phyloP scores from a whole-genome alignment of 2,888 invertebrate genomes.

The Eutolmus rufibarbis region DNA sequence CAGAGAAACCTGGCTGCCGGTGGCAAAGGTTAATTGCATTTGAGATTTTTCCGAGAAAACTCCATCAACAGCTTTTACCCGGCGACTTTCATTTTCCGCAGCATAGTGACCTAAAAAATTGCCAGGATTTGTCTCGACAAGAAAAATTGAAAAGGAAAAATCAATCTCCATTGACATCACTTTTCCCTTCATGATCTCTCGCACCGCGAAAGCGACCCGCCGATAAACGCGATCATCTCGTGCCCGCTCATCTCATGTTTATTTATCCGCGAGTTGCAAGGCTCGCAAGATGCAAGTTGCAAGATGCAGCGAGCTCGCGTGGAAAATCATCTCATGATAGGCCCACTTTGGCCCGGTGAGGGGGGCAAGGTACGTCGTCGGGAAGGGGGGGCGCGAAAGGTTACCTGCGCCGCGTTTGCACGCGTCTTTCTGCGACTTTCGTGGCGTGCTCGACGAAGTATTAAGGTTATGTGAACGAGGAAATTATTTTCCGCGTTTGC shows the following conservation, averaged over 20 bases:
- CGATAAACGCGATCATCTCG: not conserved
- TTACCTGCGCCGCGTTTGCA: conserved; percentile 1
- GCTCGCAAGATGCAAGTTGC: not conserved
- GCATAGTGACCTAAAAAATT: conserved; percentile 29
- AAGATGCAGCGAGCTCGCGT: not conserved
- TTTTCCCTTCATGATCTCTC: conserved; percentile 33
- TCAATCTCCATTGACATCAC: conserved; percentile 4
- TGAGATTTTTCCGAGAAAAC: conserved; percentile 4
- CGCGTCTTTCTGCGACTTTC: conserved; percentile 26
- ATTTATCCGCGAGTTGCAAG: not conserved
- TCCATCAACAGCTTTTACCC: not conserved
- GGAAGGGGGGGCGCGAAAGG: conserved; percentile 26
- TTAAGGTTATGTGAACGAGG: conserved; percentile 41
- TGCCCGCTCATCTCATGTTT: conserved; percentile 6
- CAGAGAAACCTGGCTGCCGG: not conserved
- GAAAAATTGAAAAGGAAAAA: not conserved
- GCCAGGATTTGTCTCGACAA: not conserved
- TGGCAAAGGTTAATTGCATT: conserved; percentile 18
- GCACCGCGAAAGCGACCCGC: not conserved
- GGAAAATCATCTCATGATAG: conserved; percentile 16
- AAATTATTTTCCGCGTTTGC: conserved; percentile 34
- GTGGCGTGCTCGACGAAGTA: conserved; percentile 15
- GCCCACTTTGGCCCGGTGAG: not conserved
- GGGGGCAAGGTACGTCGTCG: not conserved
- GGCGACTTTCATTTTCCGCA: conserved; percentile 20